Evolutionary conservation across 2,113 vertebrate genomes (phyloP).

Genomic region (Clupea harengus): DNA sequence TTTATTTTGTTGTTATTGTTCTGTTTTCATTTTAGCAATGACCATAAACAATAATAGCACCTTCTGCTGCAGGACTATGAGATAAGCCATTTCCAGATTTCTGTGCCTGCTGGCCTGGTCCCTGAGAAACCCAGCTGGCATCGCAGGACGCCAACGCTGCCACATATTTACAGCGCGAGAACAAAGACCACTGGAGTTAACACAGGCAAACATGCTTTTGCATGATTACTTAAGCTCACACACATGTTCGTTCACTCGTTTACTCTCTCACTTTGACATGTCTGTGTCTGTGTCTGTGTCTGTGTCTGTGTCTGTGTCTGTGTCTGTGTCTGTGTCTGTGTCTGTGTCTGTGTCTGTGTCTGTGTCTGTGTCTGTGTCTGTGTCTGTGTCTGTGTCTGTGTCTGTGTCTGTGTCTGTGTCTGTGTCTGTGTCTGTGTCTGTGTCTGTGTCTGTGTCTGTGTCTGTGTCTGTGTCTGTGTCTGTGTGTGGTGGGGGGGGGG

Average conservation of each 20-base stretch:
- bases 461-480: background rate
- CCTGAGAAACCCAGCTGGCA: background rate
- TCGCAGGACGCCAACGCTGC: background rate
- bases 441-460: background rate
- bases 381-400: background rate
- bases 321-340: background rate
- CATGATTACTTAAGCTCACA: background rate
- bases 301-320: background rate
- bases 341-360: background rate
- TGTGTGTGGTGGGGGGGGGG: background rate
- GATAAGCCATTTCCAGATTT: conserved; percentile 7
- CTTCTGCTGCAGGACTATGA: background rate
- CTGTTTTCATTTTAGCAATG: background rate
- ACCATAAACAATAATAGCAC: background rate
- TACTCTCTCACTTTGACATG: conserved; percentile 2
- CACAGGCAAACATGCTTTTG: background rate
- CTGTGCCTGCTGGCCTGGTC: background rate
- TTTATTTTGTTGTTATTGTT: background rate
- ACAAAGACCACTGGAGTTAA: background rate
- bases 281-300: background rate
- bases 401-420: background rate
- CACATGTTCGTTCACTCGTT: background rate
- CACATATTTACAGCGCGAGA: background rate
- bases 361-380: background rate
- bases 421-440: background rate